These are phyloP conservation scores for Anguilla obscura DNA, from an alignment of 2,797 vertebrate genomes.

Conservation along the genomic window DNA sequence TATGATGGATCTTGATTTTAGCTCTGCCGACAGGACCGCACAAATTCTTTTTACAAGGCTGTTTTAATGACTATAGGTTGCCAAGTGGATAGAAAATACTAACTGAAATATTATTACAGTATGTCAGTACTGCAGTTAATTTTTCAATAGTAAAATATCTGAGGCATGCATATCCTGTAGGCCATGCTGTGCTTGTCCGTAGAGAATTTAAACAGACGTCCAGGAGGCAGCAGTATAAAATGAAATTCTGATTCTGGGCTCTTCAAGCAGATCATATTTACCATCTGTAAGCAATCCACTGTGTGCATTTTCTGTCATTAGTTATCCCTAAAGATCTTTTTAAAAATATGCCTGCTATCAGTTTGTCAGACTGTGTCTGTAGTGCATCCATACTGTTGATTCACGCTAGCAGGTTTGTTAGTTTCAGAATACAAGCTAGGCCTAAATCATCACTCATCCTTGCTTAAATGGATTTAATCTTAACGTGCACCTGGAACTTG, in stretches of 20 bases:
- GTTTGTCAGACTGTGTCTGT: neutral
- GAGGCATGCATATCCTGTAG: neutral
- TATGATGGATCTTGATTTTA: neutral
- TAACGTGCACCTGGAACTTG: neutral
- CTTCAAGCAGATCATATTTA: constrained; percentile 28
- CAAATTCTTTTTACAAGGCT: neutral
- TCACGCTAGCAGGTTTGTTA: neutral
- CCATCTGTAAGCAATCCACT: constrained; percentile 43
- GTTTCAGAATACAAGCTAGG: neutral
- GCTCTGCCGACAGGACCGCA: neutral
- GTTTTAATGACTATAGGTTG: neutral
- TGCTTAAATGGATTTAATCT: neutral
- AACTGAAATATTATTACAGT: neutral
- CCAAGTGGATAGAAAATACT: neutral
- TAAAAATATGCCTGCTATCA: constrained; percentile 10
- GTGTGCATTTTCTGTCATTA: constrained; percentile 24
- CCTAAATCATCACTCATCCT: neutral
- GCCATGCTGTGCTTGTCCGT: neutral
- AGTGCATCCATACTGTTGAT: neutral
- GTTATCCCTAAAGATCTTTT: constrained; percentile 38
- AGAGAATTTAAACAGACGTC: neutral
- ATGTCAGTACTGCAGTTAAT: neutral
- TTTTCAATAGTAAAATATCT: neutral
- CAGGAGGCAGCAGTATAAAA: neutral
- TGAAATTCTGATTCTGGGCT: constrained; percentile 22